A percentile compares a stretch with the other conserved stretches of the same genome.
phyloP scores from a whole-genome alignment of 2,113 vertebrate species.

The Orthochromis malagaraziensis region DNA sequence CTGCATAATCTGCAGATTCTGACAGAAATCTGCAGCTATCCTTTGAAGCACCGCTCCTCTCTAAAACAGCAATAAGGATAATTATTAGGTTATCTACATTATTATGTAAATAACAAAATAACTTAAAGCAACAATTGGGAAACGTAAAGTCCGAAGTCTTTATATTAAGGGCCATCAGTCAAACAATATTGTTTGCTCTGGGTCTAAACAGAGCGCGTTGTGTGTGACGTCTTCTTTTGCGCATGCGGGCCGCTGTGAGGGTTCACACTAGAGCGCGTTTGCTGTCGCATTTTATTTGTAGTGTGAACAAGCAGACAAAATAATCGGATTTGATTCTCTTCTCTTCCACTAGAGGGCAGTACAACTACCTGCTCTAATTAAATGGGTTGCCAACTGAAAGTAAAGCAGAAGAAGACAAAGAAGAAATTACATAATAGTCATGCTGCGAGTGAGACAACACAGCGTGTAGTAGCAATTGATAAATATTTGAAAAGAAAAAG shows the following conservation, averaged over 20 bases:
- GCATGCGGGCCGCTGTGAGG: background rate
- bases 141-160: background rate
- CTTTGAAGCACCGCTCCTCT: too few species aligned
- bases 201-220: background rate
- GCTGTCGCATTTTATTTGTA: background rate
- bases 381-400: background rate
- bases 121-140: background rate
- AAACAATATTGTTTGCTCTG: background rate
- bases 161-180: background rate
- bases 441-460: background rate
- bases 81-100: background rate
- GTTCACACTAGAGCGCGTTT: background rate
- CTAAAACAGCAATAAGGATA: too few species aligned
- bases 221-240: background rate
- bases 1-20: too few species aligned
- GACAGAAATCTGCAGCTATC: too few species aligned
- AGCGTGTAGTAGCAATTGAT: background rate
- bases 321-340: background rate
- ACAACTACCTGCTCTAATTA: background rate
- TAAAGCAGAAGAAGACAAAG: background rate
- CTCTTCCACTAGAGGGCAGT: background rate
- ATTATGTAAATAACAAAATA: background rate
- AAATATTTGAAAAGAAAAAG: background rate
- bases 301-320: background rate
- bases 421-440: background rate